phyloP scores from a whole-genome alignment of 1,140 invertebrate genomes.

The Nasonia vitripennis region DNA sequence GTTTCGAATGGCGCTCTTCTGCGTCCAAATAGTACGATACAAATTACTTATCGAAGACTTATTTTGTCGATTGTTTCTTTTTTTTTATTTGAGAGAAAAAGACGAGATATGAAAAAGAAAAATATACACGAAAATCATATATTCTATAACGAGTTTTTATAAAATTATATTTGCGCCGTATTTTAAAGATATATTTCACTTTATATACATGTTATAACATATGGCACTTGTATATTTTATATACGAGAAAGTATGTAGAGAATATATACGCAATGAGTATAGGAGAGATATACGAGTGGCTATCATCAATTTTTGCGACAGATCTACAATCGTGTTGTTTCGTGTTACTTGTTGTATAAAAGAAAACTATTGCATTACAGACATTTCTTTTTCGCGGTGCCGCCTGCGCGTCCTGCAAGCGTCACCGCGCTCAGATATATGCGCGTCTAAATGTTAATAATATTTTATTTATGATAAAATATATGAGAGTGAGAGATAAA shows the following conservation, averaged over 20 bases:
- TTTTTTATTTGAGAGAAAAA: constrained; percentile 39
- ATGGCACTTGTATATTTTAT: constrained; percentile 52
- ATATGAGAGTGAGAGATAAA: constrained; percentile 29
- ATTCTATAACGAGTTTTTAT: constrained; percentile 53
- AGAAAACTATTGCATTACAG: constrained; percentile 34
- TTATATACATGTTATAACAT: constrained; percentile 46
- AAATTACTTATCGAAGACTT: constrained; percentile 40
- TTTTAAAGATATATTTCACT: constrained; percentile 52
- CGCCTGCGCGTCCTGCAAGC: constrained; percentile 34
- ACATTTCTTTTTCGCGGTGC: constrained; percentile 23
- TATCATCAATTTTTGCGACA: constrained; percentile 48
- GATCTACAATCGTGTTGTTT: constrained; percentile 51
- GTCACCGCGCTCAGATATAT: neutral
- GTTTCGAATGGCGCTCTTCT: constrained; percentile 25
- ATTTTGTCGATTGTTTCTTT: constrained; percentile 42
- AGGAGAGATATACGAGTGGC: constrained; percentile 40
- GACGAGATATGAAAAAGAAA: constrained; percentile 27
- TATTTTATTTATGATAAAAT: constrained; percentile 51
- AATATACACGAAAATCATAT: constrained; percentile 48
- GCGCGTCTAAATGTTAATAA: constrained; percentile 52
- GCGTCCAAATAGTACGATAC: constrained; percentile 14
- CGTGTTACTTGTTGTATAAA: constrained; percentile 50
- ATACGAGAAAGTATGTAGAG: constrained; percentile 40
- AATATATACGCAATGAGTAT: constrained; percentile 19
- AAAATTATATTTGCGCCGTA: constrained; percentile 51